Base-by-base conservation (phyloP, 2,797 vertebrate species). In the Tinamus major region DNA sequence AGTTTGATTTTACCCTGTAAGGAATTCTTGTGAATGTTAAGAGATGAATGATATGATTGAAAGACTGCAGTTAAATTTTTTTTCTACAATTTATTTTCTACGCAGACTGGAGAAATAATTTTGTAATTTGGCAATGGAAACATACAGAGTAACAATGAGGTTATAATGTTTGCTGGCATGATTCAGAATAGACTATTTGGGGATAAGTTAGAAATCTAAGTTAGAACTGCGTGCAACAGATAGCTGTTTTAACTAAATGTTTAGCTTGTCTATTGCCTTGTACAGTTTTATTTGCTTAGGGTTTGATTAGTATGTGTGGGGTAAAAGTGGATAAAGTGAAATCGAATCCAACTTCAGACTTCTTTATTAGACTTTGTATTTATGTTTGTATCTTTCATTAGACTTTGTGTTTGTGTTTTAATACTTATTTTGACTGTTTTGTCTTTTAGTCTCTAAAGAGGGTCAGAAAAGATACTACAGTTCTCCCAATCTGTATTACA, bases 401-500 rank as follows among this genome's bases (percentile, higher is more conserved):
- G 29, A 23, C 16, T 64, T 72, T 4, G 12, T 42, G 13, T 74
- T 56, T 35, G 12, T 42, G 13, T 74, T 56, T 35, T 68, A 65
- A 42, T 51, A 19, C 35, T 68, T 92, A 20, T 56, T 80, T 85
- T 58, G 41, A 89, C 90, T 72, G 92, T 79, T 79, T 71, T 93
- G 85, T 90, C 91, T 96, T 87, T 16, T 94, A 99, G 99, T 99
- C 99, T 92, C 93, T 99, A 96, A 98, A 98, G 95, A 99, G 99
- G 90, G 98, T 99, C 95, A 98, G 98, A 42, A 98, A 99, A 97
- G 99, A 99, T 97, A 95, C 98, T 31, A 98, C 98, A 0, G 98
- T 99, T 75, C 97, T 99, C 42, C 96, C 98, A 2, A 99, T 99
- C 96, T 99, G 98, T 71, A 98, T 99, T 96, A 99, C 99, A 1